Evolutionary conservation across 1,140 invertebrate species (phyloP).

Genomic region (Hycleus cichorii): DNA sequence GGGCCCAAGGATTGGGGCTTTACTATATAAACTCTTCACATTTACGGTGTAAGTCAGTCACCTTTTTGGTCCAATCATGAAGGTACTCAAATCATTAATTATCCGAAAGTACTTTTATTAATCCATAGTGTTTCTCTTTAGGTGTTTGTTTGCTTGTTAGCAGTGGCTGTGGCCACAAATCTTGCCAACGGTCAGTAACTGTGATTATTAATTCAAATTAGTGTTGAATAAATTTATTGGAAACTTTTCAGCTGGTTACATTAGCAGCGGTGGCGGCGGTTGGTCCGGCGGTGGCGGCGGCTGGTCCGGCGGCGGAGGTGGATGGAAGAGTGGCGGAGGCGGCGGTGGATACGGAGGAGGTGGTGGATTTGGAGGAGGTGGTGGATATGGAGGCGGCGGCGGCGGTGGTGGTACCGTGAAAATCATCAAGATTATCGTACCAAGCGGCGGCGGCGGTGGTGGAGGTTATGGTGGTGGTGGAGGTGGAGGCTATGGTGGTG

Average conservation of each 20-base stretch:
- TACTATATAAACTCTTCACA: slow-evolving; percentile 16
- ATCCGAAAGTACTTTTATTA: not conserved
- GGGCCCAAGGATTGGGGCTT: slow-evolving; percentile 20
- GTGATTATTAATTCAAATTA: too few relatives aligned
- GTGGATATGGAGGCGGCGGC: slow-evolving; percentile 10
- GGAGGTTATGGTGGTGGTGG: slow-evolving; percentile 21
- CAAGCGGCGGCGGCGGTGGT: slow-evolving; percentile 18
- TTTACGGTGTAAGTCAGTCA: slow-evolving; percentile 21
- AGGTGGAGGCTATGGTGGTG: not conserved
- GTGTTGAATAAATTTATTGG: not conserved
- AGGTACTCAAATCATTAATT: slow-evolving; percentile 10
- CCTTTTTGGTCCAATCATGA: slow-evolving; percentile 24
- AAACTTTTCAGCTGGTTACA: slow-evolving; percentile 21
- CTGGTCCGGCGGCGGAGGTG: slow-evolving; percentile 6
- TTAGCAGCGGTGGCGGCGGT: slow-evolving; percentile 19
- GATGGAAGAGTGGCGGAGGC: slow-evolving; percentile 15
- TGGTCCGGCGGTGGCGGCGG: slow-evolving; percentile 13
- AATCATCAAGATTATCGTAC: too few relatives aligned
- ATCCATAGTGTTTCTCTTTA: not conserved
- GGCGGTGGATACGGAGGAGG: slow-evolving; percentile 4
- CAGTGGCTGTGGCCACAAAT: slow-evolving; percentile 19
- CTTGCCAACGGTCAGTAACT: slow-evolving; percentile 19
- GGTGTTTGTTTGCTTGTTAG: slow-evolving; percentile 27
- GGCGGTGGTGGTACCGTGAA: not conserved
- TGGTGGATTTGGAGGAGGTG: slow-evolving; percentile 10